Base-by-base conservation (phyloP, 2,888 invertebrate species). In the Hololepta plana region DNA sequence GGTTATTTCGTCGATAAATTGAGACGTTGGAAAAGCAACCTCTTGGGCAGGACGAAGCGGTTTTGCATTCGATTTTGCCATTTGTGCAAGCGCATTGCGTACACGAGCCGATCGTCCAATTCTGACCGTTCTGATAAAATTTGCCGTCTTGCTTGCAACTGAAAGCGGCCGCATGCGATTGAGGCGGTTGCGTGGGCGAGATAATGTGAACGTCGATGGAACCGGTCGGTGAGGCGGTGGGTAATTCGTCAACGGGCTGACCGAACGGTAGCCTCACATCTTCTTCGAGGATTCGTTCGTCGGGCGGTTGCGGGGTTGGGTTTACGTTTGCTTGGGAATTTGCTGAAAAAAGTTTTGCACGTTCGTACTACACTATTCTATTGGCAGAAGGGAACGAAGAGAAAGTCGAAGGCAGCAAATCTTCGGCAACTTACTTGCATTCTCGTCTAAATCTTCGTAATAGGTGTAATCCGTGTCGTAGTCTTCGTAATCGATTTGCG, bases 21-120 rank as follows among this genome's bases (percentile, higher is more conserved):
- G 36, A 38, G 1, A 33, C 33, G 2, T 43, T n/a, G n/a, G 11
- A 6, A 5, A 21, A 7, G 21, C 11, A 5, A 32, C 43, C 32
- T 46, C 44, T 30, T 10, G 45, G 50, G 44, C 75, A 74, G 37
- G 59, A 62, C 2, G 45, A 48, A 30, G 51, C 47, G 4, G 51
- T 50, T 30, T 38, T 51, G 41, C 72, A 72, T 24, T 60, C 54
- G 21, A 76, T 64, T 20, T 64, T 57, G 0, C 77, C 76, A 12
- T 58, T 52, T 25, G 55, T 53, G 45, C 87, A 87, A 22, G 64
- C 60, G 45, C 87, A 87, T 12, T 66, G 57, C 0, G 74, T 76
- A 43, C 81, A 79, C 36, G 66, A 63, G 44, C 71, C 73, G 37
- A 72, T 70, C 28, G 53, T 56, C 65, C 74, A 76, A 26, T 61